These are phyloP conservation scores for Drosophila aff. DNA, from an alignment of 1,140 invertebrate species.

Conservation along the genomic window DNA sequence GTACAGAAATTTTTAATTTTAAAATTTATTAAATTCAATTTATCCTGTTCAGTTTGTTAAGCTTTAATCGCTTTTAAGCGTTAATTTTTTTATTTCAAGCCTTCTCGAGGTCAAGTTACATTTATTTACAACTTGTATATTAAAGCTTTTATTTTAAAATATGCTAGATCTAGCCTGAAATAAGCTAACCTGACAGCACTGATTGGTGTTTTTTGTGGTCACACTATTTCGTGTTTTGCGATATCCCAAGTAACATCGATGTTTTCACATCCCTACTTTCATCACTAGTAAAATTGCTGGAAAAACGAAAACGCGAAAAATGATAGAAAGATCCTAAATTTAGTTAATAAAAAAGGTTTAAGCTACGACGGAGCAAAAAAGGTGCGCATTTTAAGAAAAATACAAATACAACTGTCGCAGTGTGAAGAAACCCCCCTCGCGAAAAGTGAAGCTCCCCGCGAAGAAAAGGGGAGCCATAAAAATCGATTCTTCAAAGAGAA, in stretches of 20 bases:
- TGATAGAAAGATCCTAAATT: conserved; percentile 55
- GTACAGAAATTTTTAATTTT: too few relatives aligned
- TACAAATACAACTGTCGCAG: neutral
- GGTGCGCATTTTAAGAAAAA: conserved; percentile 30
- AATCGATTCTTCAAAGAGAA: conserved; percentile 82
- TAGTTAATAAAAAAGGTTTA: conserved; percentile 45
- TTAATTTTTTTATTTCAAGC: too few relatives aligned
- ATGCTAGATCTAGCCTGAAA: neutral
- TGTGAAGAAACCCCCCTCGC: neutral
- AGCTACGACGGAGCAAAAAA: conserved; percentile 44
- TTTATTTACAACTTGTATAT: too few relatives aligned
- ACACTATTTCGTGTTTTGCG: neutral
- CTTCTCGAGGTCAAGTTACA: too few relatives aligned
- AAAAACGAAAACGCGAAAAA: conserved; percentile 71
- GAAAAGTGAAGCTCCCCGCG: conserved; percentile 43
- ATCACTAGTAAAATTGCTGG: conserved; percentile 23
- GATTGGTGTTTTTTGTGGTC: neutral
- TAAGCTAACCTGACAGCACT: neutral
- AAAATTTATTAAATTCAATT: too few relatives aligned
- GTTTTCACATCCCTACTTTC: conserved; percentile 2
- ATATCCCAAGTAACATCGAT: neutral
- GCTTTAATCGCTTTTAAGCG: too few relatives aligned
- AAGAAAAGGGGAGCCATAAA: conserved; percentile 74
- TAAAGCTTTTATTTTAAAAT: too few relatives aligned
- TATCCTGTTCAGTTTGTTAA: too few relatives aligned